Percentiles rank a stretch among this genome's conserved stretches.
Conservation (phyloP, 2,888 invertebrate species). For the Amphimallon solstitiale region DNA sequence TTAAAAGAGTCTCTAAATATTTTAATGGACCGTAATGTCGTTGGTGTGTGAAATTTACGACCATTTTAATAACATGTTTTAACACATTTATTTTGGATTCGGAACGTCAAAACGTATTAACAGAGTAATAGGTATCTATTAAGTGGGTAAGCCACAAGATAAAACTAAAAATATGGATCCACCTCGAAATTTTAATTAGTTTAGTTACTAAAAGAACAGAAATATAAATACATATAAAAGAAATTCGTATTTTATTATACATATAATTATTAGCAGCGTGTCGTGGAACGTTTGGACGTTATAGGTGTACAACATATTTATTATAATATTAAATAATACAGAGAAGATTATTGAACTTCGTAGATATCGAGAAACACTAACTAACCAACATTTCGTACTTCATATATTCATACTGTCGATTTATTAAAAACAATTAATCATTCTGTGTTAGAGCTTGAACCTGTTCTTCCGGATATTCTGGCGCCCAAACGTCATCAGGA, state of each 20-base stretch:
- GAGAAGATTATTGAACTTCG: no score
- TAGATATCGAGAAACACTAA: no score
- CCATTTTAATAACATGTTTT: conserved; percentile 36
- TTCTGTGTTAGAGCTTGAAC: background rate
- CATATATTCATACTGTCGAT: no score
- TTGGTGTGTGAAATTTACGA: conserved; percentile 35
- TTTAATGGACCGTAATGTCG: conserved; percentile 42
- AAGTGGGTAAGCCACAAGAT: background rate
- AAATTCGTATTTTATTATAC: no score
- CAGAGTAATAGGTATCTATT: background rate
- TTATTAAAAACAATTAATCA: conserved; percentile 13
- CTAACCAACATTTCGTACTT: no score
- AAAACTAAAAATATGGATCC: no score
- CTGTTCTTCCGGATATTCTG: conserved; percentile 31
- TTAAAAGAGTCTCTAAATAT: conserved; percentile 46
- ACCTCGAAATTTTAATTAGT: no score
- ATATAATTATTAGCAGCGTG: no score
- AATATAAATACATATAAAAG: no score
- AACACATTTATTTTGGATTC: conserved; percentile 26
- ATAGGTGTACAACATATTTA: background rate
- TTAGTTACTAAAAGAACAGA: no score
- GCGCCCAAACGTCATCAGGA: conserved; percentile 31
- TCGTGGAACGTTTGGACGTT: no score
- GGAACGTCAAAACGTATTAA: conserved; percentile 15
- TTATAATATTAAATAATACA: no score